Evolutionary conservation across 1,140 invertebrate species (phyloP), one percentile per base, ranked within the genome.

Genomic region (Procambarus virginalis): DNA sequence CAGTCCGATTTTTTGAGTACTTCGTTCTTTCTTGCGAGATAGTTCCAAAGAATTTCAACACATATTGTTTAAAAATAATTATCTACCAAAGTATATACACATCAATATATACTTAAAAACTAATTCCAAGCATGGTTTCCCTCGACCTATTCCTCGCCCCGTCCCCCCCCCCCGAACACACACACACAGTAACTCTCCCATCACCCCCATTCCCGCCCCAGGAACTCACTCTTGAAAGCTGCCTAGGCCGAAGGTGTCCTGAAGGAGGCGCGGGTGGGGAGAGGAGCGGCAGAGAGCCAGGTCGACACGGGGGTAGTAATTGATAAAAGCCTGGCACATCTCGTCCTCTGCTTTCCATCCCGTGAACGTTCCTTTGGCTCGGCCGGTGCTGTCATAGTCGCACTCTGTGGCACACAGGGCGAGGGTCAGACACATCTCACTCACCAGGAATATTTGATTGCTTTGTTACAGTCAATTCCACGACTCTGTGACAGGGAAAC

Each of bases 271-370:
- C 10, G 77, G 85, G 20, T 86, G 76, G 14, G 90, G 84, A 8
- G 90, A 82, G 4, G 90, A 91, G 55, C 90, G 80, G 79, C 90
- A 91, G 2, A 91, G 68, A 3, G 90, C 84, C 90, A 91, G 3
- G 64, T 86, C 22, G 3, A 81, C 34, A 10, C 90, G 58, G 2
- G 90, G 90, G 84, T 91, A 91, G 75, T 91, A 91, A 64, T 87
- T 87, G 79, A 91, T 91, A 79, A 91, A 91, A 12, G 90, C 90
- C 22, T 87, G 84, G 12, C 90, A 91, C 90, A 91, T 91, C 79
- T 91, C 90, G 51, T 91, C 84, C 1, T 75, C 51, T 2, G 90
- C 49, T 1, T 70, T 22, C 90, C 90, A 91, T 17, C 90, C 90
- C 2, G 79, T 78, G 86, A 87, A 91, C 2, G 90, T 83, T 3